Evolutionary conservation across 2,888 invertebrate genomes (phyloP), one percentile per base, ranked within the genome.

Genomic region (Rhamphomyia laevipes): DNA sequence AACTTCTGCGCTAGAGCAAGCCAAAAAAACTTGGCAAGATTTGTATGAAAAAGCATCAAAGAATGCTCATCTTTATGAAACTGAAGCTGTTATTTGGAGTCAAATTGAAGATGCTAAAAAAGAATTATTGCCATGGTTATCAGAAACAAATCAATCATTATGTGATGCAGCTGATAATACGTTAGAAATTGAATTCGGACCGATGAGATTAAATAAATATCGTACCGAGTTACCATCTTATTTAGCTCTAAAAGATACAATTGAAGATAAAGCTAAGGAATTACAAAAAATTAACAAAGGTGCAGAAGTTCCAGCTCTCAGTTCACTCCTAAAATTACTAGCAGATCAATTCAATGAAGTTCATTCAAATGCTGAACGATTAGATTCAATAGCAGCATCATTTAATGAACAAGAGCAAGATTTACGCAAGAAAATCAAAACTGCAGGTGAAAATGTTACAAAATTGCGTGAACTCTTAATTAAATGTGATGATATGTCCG

Each of bases 71-170:
- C 81, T 82, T 47, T 78, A 86, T 45, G 94, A 95, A 70, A 86
- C 89, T 0, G 91, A 94, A 68, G 76, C 85, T 0, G 83, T 88
- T n/a, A 84, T 93, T 47, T 94, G 93, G 92, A 85, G 89, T 60
- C 91, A 93, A 66, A 85, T 95, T 33, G 86, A 90, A 57, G 87
- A 88, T 51, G 81, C 84, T 0, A 89, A 88, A 63, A 84, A 84
- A 54, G 89, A 89, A 63, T 73, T 94, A 4, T 71, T 85, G 1
- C 78, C 81, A 18, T 95, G 95, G 95, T 64, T 93, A 7, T 80
- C 80, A 51, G 84, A 87, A 63, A 91, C 87, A 18, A 86, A 86
- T 50, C 81, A 84, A 57, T 80, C 80, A 33, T 73, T 95, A 5
- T 79, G 81, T 43, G 81, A 82, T 57, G 85, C 88, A 23, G 78